Conservation (phyloP, 1,140 invertebrate species). For the Panulirus ornatus region DNA sequence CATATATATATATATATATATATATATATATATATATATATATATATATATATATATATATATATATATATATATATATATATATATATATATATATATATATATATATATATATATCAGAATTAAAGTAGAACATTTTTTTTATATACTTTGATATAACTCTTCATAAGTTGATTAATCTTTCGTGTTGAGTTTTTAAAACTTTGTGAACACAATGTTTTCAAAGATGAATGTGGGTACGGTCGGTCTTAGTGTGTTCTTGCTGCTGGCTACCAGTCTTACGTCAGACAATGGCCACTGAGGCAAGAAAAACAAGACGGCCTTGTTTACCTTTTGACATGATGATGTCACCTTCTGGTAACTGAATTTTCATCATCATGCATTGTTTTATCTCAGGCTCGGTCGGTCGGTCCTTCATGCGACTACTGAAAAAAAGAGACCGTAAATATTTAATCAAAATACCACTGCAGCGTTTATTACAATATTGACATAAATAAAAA, state of each 20-base stretch:
- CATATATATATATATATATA: slow-evolving; percentile 14
- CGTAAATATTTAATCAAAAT: too few species aligned
- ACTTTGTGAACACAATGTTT: not conserved
- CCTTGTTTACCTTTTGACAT: too few species aligned
- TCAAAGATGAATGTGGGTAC: not conserved
- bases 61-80: slow-evolving; percentile 25
- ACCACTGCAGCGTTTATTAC: too few species aligned
- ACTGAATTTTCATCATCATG: too few species aligned
- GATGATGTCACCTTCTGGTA: too few species aligned
- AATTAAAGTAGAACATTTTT: not conserved
- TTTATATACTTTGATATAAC: not conserved
- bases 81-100: slow-evolving; percentile 32
- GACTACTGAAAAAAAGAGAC: too few species aligned
- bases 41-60: slow-evolving; percentile 30
- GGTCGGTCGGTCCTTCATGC: too few species aligned
- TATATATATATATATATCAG: too few species aligned
- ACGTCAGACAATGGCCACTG: too few species aligned
- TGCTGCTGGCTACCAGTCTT: not conserved
- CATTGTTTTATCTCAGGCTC: too few species aligned
- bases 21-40: slow-evolving; percentile 24
- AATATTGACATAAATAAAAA: too few species aligned
- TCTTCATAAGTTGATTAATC: not conserved
- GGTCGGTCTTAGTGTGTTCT: not conserved
- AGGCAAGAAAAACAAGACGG: too few species aligned
- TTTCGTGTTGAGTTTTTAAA: not conserved